Conservation (phyloP, 2,888 invertebrate species). For the Drosophila nigricruria region DNA sequence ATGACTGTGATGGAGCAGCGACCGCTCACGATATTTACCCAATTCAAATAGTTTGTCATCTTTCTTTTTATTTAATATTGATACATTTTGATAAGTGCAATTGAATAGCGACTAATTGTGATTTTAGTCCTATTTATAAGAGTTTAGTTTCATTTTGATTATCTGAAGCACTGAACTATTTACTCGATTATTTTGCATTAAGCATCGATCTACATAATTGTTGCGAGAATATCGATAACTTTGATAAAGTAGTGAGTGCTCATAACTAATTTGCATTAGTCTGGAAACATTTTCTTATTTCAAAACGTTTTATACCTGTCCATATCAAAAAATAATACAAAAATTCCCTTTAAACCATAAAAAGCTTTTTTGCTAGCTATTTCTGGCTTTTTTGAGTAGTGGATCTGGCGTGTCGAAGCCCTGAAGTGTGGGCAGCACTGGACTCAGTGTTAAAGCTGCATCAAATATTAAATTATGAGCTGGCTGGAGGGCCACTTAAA, state of each 20-base stretch:
- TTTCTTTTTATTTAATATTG: no score
- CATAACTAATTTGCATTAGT: background rate
- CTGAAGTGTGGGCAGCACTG: no score
- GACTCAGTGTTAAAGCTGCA: slow-evolving; percentile 27
- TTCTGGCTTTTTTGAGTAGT: no score
- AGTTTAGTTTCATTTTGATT: background rate
- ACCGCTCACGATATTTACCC: no score
- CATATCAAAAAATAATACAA: no score
- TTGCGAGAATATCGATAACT: background rate
- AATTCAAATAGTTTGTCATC: background rate
- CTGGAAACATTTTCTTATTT: background rate
- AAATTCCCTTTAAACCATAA: no score
- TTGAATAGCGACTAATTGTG: background rate
- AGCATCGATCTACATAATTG: background rate
- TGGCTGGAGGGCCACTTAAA: slow-evolving; percentile 41
- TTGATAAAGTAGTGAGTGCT: background rate
- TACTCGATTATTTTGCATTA: background rate
- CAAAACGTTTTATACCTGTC: no score
- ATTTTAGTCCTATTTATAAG: background rate
- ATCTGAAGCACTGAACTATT: background rate
- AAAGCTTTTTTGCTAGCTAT: no score
- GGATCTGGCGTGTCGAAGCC: no score
- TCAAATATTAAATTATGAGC: slow-evolving; percentile 54
- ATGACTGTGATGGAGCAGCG: background rate
- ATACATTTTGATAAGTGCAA: background rate